Conservation (phyloP, 2,888 invertebrate genomes). For the Latheticus oryzae region DNA sequence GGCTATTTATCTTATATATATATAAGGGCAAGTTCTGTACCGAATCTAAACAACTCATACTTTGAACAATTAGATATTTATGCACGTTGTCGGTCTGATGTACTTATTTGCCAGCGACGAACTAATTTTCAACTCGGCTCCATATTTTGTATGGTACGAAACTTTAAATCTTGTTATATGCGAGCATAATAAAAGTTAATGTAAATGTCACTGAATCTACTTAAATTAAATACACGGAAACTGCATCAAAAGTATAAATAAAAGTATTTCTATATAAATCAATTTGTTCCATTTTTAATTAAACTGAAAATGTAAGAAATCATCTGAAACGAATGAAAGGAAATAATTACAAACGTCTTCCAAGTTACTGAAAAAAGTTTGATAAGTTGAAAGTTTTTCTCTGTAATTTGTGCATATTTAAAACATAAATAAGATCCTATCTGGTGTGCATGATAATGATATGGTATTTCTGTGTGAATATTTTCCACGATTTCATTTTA, state of each 20-base stretch:
- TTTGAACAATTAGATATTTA: constrained; percentile 52
- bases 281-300: too few species aligned
- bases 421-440: constrained; percentile 44
- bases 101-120: constrained; percentile 18
- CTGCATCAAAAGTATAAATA: too few species aligned
- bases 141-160: constrained; percentile 4
- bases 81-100: constrained; percentile 45
- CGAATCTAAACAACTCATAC: constrained; percentile 51
- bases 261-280: too few species aligned
- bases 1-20: constrained; percentile 61
- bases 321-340: too few species aligned
- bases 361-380: constrained; percentile 15
- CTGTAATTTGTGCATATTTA: constrained; percentile 52
- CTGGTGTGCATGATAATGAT: constrained; percentile 49
- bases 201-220: too few species aligned
- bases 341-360: constrained; percentile 3
- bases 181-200: too few species aligned
- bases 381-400: constrained; percentile 44
- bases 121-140: constrained; percentile 13
- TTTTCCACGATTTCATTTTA: constrained; percentile 55
- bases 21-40: constrained; percentile 52
- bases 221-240: too few species aligned
- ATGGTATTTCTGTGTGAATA: constrained; percentile 50
- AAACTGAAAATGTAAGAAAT: too few species aligned
- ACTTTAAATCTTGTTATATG: constrained; percentile 18